These are phyloP conservation scores for Herminia tarsipennalis DNA, from an alignment of 2,888 invertebrate species.

Conservation along the genomic window DNA sequence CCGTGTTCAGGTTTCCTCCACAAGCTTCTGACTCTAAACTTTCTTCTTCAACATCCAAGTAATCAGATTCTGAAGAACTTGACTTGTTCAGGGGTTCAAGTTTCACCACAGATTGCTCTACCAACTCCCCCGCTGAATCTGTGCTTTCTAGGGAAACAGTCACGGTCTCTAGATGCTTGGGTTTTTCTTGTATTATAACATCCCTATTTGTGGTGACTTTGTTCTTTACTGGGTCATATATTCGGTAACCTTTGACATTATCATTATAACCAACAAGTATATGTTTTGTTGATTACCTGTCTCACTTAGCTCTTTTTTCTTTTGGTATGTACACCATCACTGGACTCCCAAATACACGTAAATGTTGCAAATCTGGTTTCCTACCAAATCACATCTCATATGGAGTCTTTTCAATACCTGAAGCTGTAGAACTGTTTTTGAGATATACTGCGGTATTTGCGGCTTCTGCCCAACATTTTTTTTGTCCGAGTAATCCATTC, in stretches of 20 bases:
- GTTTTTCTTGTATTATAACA: constrained; percentile 4
- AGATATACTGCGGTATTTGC: constrained; percentile 31
- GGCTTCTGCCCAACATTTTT: constrained; percentile 29
- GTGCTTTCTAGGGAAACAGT: constrained; percentile 1
- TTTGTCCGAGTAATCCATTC: too few relatives aligned
- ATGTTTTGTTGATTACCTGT: constrained; percentile 14
- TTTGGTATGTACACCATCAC: constrained; percentile 17
- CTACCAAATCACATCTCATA: constrained; percentile 16
- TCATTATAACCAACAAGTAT: constrained; percentile 19
- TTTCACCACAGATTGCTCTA: constrained; percentile 2
- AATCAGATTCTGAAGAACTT: not conserved
- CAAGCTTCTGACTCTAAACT: constrained; percentile 1
- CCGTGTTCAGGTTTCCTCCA: constrained; percentile 2
- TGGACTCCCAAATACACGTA: constrained; percentile 17
- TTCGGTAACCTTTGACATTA: constrained; percentile 19
- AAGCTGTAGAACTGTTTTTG: constrained; percentile 16
- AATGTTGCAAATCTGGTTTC: constrained; percentile 19
- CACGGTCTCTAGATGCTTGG: constrained; percentile 1
- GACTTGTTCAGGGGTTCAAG: constrained; percentile 1
- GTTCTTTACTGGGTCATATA: constrained; percentile 9
- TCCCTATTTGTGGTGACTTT: constrained; percentile 15
- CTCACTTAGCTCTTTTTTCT: constrained; percentile 14
- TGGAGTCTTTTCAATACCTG: constrained; percentile 12
- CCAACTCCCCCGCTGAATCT: constrained; percentile 9
- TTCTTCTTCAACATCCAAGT: constrained; percentile 2